Base-by-base conservation (phyloP, 2,113 vertebrate genomes). In the Camarhynchus parvulus region DNA sequence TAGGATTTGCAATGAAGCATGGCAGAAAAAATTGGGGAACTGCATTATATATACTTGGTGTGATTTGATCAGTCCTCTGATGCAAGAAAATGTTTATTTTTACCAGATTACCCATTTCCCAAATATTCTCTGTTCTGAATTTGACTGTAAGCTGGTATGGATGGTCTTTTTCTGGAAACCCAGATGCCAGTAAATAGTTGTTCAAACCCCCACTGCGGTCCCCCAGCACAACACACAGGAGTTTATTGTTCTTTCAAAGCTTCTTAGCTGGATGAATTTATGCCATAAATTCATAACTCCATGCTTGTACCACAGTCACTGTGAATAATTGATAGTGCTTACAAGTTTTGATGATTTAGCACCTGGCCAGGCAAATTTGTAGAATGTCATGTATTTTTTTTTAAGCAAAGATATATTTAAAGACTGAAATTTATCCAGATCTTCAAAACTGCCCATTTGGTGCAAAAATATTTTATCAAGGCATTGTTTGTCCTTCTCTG, bases 331-430 rank as follows among this genome's bases (percentile, higher is more conserved):
- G 66, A 91, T 83, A 27, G 37, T 73, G 70, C 90, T 85, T 94
- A 76, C 49, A 95, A 94, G 50, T 76, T 94, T 56, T 90, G 62
- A 85, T 90, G 92, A 85, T 96, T 93, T 95, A 88, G 31, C 73
- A 68, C 70, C 78, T 83, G 74, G 37, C 49, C 33, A 73, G 63
- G 63, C 15, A 94, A 92, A 94, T 61, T 56, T 2, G 3, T 39
- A 88, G 42, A 85, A 76, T 68, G 44, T 61, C 49, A 13, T 49
- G 15, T 24, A 21, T 15, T 61, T 93, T 92, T 20, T 72, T 47
- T 52, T 17, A 56, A 62, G n/a, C 21, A 89, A 85, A 93, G 66
- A 76, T 87, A 93, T 90, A 94, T 89, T 85, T 81, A 64, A 93
- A 82, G 39, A 61, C 41, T 35, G 27, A 91, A 58, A 87, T 85